Base-by-base conservation (phyloP, 2,797 vertebrate species). In the Chaetodon trifasciatus region DNA sequence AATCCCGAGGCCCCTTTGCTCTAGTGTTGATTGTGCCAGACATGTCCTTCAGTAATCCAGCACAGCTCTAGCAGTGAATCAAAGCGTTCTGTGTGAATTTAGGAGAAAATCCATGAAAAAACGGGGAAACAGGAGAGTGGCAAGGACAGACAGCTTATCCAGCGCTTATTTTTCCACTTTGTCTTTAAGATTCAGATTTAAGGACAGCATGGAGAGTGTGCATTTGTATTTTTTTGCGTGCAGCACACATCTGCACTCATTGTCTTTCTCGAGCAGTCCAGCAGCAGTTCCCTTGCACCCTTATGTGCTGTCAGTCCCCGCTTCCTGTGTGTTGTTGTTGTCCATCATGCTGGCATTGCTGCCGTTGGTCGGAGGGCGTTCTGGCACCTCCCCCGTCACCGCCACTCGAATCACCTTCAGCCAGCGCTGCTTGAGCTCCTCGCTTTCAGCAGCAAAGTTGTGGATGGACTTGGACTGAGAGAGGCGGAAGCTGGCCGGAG, bases 381-480 rank as follows among this genome's bases (percentile, higher is more conserved):
- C 94, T 2, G 95, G 91, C 2, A 94, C 94, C 87, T 97, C 97
- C 49, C 98, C 98, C 37, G 77, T 97, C 88, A 98, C 98, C 2
- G 97, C 98, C 89, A 98, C 89, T 60, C 96, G 93, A 76, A 99
- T 97, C 76, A 98, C 94, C 91, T 95, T 97, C 13, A 99, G 94
- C 98, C 98, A 99, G 84, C 97, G 97, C 88, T 98, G 97, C 86
- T 98, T 99, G 1, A 97, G 91, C 61, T 99, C 98, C 80, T 99
- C 98, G 0, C 80, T 96, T 78, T 99, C 98, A 0, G 98, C 98
- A 1, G 96, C 94, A 65, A 99, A 99, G 94, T 94, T 97, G 94
- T 99, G 98, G 73, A 97, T 91, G 17, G 96, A 99, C 86, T 98
- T 99, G 17, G 98, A 99, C 94, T 99, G 98, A 47, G 97, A 96